Evolutionary conservation across 2,888 invertebrate species (phyloP), one percentile per base, ranked within the genome.

Genomic region (Aethes cnicana): DNA sequence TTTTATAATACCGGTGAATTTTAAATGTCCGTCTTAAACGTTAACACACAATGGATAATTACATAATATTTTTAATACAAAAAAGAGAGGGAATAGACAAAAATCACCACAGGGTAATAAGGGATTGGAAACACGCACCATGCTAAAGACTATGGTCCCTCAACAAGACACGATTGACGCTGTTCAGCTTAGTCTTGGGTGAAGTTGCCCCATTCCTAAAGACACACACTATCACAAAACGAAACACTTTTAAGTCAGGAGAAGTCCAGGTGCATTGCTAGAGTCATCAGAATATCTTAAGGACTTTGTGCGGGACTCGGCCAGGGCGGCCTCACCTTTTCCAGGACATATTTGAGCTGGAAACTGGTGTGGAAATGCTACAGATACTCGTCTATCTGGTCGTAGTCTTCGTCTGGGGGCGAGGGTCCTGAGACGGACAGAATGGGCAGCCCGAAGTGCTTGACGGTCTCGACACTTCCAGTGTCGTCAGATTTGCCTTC

Each of bases 391-490:
- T 92, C 92, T 71, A 91, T 90, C 69, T 90, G 89, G 54, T 90
- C 90, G 46, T 91, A 90, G 66, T 93, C 93, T 63, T 94, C 94
- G 63, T 94, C 94, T 8, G 95, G 94, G 21, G 95, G 95, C 11
- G 94, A 94, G 0, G 95, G 95, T n/a, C 94, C 94, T 7, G 95
- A 95, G 18, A 95, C 92, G 16, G 95, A 95, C 4, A 95, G 91
- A 64, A 94, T 94, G 37, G 95, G 95, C 64, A 95, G 84, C 26
- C 94, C 94, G 57, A 94, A 94, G 64, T 93, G 93, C 61, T 86
- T 87, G 43, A 92, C 91, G 28, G 92, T 89, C 53, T 90, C 88
- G 1, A 88, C 80, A 59, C 88, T 88, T 47, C 86, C 79, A 44
- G 85, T 87, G 66, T 88, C 87, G 18, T 88, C 88, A 0, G 88